Evolutionary conservation across 1,140 invertebrate genomes (phyloP).

Genomic region (Trachymyrmex septentrionalis): DNA sequence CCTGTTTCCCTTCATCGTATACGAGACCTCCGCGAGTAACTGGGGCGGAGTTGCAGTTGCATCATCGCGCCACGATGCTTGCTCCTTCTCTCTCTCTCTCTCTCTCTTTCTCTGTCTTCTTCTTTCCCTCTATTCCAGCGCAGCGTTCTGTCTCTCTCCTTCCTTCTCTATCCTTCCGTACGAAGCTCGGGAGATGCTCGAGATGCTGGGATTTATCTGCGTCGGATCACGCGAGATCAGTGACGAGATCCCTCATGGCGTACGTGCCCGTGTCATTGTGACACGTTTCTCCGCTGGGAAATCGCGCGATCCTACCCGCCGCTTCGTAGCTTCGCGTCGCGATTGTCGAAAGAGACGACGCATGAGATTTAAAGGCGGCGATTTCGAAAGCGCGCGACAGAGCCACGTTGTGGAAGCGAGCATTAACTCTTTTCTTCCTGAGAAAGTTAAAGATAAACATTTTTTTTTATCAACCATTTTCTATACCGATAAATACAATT

Average conservation of each 20-base stretch:
- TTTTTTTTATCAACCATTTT: not conserved
- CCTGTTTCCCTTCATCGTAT: slow-evolving; percentile 51
- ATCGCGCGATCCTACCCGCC: slow-evolving; percentile 41
- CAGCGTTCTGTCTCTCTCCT: not conserved
- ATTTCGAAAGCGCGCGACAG: slow-evolving; percentile 42
- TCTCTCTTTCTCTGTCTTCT: not conserved
- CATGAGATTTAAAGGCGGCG: slow-evolving; percentile 25
- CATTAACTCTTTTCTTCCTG: not conserved
- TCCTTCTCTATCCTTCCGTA: not conserved
- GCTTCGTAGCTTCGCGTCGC: slow-evolving; percentile 1
- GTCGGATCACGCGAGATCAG: slow-evolving; percentile 60
- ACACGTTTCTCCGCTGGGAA: slow-evolving; percentile 54
- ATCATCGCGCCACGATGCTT: slow-evolving; percentile 75
- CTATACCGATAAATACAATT: not conserved
- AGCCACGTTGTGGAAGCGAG: not conserved
- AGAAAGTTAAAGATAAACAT: not conserved
- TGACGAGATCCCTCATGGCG: slow-evolving; percentile 64
- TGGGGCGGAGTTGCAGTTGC: slow-evolving; percentile 83
- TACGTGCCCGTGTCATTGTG: slow-evolving; percentile 40
- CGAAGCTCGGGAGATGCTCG: slow-evolving; percentile 52
- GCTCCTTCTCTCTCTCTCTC: slow-evolving; percentile 28
- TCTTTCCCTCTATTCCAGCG: not conserved
- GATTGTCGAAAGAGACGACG: slow-evolving; percentile 40
- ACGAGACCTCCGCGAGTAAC: slow-evolving; percentile 76
- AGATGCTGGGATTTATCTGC: slow-evolving; percentile 55